Base-by-base conservation (phyloP, 2,888 invertebrate species). In the Ecliptopera silaceata region DNA sequence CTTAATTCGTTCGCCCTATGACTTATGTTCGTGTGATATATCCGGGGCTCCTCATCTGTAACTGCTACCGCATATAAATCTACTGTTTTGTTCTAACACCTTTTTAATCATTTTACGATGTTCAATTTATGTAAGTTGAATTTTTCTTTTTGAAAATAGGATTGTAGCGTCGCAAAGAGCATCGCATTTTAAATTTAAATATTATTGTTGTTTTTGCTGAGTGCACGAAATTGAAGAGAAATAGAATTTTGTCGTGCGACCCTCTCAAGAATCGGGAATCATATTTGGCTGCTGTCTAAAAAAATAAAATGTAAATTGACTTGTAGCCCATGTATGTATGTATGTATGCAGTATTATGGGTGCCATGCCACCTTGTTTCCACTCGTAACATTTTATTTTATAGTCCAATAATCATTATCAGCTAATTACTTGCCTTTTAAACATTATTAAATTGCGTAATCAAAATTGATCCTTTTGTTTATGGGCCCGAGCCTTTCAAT, bases 401-500 rank as follows among this genome's bases (percentile, higher is more conserved):
- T 59, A 65, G 68, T 63, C 59, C 75, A 75, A 75, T 82, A 78
- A 80, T 78, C 75, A 79, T 71, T 79, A 81, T 80, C 82, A 78
- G 75, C 83, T 89, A 89, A 89, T 89, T 88, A 89, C 82, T 81
- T 79, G 68, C 67, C 73, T 70, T 69, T 66, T 56, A 63, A 72
- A 74, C 74, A 80, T 79, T 79, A 82, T 87, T 87, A 89, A 86
- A 87, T 88, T 84, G 84, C 84, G 85, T 88, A 86, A 90, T 85
- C 86, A 75, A 84, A 86, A 86, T 86, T 79, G 86, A 86, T 86
- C 84, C 90, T 88, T 89, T 89, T 90, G 90, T 88, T 88, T 89
- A 90, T 89, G 87, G 84, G 83, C 84, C 81, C 80, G 88, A 89
- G 89, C 90, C 90, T 90, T 90, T 89, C 90, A 89, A 89, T 89